Evolutionary conservation across 2,797 vertebrate species (phyloP), one percentile per base, ranked within the genome.

Genomic region (Melanogrammus aeglefinus): DNA sequence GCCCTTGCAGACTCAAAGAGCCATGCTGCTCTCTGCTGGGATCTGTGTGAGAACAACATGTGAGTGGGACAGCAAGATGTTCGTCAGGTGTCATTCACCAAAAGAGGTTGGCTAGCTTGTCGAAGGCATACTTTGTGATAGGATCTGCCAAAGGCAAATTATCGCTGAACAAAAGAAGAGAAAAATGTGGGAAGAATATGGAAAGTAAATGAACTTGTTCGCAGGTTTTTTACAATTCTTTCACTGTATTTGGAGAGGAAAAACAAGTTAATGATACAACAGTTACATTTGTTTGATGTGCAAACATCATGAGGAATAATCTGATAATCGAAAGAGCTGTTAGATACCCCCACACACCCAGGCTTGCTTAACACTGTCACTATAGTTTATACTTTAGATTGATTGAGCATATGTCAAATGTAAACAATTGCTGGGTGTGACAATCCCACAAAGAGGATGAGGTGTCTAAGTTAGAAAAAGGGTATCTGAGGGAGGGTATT

Each of bases 11-110:
- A 69, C 24, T 27, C 24, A 1, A 18, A 69, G 24, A 7, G 1
- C 24, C 63, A 63, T 69, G 63, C 63, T 69, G 63, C 63, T 69
- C 63, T 69, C 63, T 69, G 63, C 24, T 69, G 63, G 63, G 63
- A 69, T 69, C 5, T 69, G 63, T 69, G 24, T 27, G 63, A n/a
- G 57, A 63, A 63, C 21, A 63, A 24, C 21, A 63, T 63, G 57
- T 9, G 57, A 27, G n/a, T 27, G 0, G 63, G n/a, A 69, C 6
- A 69, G 27, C 63, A 69, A 27, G 63, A 69, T 24, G n/a, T 24
- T 69, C n/a, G 0, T 27, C n/a, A 24, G 9, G 9, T 66, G 6
- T 69, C 63, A 69, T 69, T 27, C 63, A 69, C 63, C 9, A 4
- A 27, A 69, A 69, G 10, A 27, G 24, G 24, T 27, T 3, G 24